Base-by-base conservation (phyloP, 2,888 invertebrate genomes). In the Melanchra persicariae region DNA sequence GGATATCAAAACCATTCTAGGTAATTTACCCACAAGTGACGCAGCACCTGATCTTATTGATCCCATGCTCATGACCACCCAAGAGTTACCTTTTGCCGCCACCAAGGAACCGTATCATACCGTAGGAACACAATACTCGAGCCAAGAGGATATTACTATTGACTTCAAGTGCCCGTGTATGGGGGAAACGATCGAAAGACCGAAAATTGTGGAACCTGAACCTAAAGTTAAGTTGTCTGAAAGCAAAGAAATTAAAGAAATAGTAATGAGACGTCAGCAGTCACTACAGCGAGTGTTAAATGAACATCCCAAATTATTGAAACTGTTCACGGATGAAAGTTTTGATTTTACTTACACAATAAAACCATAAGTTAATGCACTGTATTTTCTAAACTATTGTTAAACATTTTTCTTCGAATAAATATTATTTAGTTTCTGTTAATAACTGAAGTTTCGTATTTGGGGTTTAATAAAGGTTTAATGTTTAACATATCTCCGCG, bases 271-370 rank as follows among this genome's bases (percentile, higher is more conserved):
- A 75, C 92, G 95, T 3, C 91, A 89, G 79, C 60, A 58, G 49
- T 94, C 94, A 49, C 51, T 95, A n/a, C 79, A 84, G 60, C 85
- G 83, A 69, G 49, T 95, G 17, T 74, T 95, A 26, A 83, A 89
- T 26, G 70, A 89, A 55, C 88, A 93, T 85, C 93, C 94, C 17
- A 92, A 92, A 59, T 87, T 95, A 66, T 85, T 93, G 7, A 91
- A 94, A 83, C 77, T 95, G 69, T 93, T 95, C 76, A 93, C 92
- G 2, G 94, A 95, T 66, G 94, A 95, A 89, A 86, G 83, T 83
- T 94, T 91, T 81, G 91, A 93, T 86, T 91, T 91, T 82, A 61
- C 79, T 43, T 85, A 85, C 17, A 70, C 63, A 37, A 74, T 85
- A 8, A 81, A 70, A 72, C 22, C 51, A 17, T 85, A 74, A 61